phyloP scores from a whole-genome alignment of 2,888 invertebrate species.

The Cryptops parisi region DNA sequence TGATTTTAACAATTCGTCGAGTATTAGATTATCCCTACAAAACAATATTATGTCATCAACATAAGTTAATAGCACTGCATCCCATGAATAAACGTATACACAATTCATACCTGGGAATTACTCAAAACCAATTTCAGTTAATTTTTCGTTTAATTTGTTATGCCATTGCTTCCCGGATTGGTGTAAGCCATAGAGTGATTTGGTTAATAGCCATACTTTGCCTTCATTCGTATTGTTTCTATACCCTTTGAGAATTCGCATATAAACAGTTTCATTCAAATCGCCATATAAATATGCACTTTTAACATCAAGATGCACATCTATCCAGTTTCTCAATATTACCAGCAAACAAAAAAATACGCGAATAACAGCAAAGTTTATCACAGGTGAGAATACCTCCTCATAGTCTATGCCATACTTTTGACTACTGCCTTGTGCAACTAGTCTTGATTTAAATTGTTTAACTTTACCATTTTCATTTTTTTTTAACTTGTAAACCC shows the following conservation, averaged over 20 bases:
- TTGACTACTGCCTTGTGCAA: constrained; percentile 4
- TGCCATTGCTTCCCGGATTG: not conserved
- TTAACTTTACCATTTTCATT: not conserved
- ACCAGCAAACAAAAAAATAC: not conserved
- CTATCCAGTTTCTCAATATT: not conserved
- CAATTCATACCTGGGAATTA: not conserved
- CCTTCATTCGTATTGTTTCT: not conserved
- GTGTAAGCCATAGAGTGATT: not conserved
- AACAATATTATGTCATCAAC: not conserved
- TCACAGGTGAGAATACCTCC: not conserved
- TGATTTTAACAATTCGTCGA: not conserved
- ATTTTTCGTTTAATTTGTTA: not conserved
- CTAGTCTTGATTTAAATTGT: not conserved
- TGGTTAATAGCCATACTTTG: not conserved
- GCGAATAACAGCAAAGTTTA: not conserved
- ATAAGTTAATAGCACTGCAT: not conserved
- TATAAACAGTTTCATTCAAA: not conserved
- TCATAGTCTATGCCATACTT: not conserved
- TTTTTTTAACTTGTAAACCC: not conserved
- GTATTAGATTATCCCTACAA: not conserved
- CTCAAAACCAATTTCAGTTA: not conserved
- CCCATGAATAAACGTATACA: not conserved
- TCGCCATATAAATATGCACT: not conserved
- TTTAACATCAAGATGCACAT: not conserved
- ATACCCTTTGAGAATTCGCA: not conserved